Conservation (phyloP, 2,797 vertebrate genomes). For the Acanthurus lineatus region DNA sequence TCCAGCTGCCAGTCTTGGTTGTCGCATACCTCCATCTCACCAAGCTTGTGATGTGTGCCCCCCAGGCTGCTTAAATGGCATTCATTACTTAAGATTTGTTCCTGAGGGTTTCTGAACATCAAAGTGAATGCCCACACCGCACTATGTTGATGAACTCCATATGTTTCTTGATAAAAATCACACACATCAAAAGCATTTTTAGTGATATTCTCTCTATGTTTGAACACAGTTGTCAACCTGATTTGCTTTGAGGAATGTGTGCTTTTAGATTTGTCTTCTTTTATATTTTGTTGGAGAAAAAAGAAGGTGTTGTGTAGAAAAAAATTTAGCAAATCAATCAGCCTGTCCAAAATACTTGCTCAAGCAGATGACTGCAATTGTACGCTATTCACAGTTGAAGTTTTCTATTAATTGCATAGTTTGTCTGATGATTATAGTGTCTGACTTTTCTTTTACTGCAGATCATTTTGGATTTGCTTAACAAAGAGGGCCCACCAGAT, state of each 20-base stretch:
- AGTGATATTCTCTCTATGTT: not conserved
- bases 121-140: not conserved
- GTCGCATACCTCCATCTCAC: not conserved
- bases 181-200: not conserved
- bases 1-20: not conserved
- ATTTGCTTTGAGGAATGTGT: not conserved
- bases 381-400: no score
- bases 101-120: not conserved
- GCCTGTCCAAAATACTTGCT: not conserved
- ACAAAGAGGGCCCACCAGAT: conserved; percentile 69
- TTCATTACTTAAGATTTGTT: conserved; percentile 5
- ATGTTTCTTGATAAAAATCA: conserved; percentile 2
- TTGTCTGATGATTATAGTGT: not conserved
- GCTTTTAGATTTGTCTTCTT: not conserved
- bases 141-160: conserved; percentile 16
- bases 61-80: not conserved
- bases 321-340: not conserved
- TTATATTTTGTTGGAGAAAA: conserved; percentile 1
- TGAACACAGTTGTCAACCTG: no score
- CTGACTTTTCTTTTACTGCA: conserved; percentile 28
- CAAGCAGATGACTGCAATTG: no score
- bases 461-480: conserved; percentile 82
- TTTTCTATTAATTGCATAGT: not conserved
- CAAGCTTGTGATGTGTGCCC: not conserved
- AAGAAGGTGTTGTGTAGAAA: not conserved